Conservation (phyloP, 2,113 vertebrate species). For the Isurus oxyrinchus region DNA sequence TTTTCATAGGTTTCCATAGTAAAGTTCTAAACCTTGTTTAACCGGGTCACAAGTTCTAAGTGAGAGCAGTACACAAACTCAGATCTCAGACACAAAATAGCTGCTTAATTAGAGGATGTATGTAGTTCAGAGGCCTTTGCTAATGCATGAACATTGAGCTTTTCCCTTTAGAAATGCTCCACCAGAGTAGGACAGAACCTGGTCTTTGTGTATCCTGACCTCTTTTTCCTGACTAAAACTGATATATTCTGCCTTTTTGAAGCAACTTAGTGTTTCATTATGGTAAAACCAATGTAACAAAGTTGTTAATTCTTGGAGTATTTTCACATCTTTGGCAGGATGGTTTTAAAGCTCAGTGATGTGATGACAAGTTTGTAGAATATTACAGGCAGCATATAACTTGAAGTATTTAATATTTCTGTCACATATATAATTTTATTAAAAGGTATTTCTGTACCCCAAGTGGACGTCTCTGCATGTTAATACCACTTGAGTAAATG, state of each 20-base stretch:
- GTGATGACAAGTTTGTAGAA: not conserved
- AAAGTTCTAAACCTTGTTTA: slow-evolving; percentile 26
- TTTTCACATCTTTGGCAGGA: not conserved
- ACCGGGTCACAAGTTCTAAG: slow-evolving; percentile 25
- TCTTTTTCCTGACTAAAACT: not conserved
- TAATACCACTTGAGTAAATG: not conserved
- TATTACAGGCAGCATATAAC: not conserved
- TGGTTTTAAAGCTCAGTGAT: not conserved
- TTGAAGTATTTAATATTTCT: not conserved
- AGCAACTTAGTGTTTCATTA: not conserved
- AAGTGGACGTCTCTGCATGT: not conserved
- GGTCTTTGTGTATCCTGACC: not conserved
- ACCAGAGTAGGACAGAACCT: not conserved
- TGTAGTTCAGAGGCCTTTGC: not conserved
- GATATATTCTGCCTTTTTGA: not conserved
- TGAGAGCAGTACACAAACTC: slow-evolving; percentile 28
- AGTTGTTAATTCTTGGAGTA: slow-evolving; percentile 8
- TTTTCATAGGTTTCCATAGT: slow-evolving; percentile 37
- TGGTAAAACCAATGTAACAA: not conserved
- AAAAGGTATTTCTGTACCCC: not conserved
- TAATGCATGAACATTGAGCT: not conserved
- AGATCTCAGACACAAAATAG: slow-evolving; percentile 7
- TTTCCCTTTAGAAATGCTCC: not conserved
- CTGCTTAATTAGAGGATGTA: slow-evolving; percentile 8
- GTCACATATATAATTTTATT: not conserved